Evolutionary conservation across 1,140 invertebrate species (phyloP).

Genomic region (Calycopis cecrops): DNA sequence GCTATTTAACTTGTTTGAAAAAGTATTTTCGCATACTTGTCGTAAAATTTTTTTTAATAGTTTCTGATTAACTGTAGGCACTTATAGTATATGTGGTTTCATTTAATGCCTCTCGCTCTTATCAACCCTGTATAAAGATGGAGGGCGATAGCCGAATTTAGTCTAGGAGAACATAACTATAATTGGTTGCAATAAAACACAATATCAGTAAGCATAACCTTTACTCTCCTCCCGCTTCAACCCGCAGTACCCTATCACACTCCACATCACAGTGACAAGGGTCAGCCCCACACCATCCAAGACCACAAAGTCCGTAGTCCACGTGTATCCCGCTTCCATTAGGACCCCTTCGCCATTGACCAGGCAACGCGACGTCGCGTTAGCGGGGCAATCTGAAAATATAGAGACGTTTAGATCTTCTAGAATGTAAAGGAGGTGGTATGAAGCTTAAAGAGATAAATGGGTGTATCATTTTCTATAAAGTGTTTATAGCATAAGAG

Average conservation of each 20-base stretch:
- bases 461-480: too few species aligned
- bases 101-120: too few species aligned
- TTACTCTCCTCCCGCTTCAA: conserved; percentile 55
- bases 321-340: conserved; percentile 49
- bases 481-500: too few species aligned
- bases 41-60: too few species aligned
- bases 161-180: background rate
- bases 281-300: conserved; percentile 45
- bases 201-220: conserved; percentile 54
- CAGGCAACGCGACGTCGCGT: conserved; percentile 41
- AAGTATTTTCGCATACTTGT: too few species aligned
- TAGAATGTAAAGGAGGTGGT: too few species aligned
- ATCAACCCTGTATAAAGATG: too few species aligned
- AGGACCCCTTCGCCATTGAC: conserved; percentile 48
- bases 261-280: conserved; percentile 42
- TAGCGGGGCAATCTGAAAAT: conserved; percentile 53
- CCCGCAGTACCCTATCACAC: conserved; percentile 46
- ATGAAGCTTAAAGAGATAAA: too few species aligned
- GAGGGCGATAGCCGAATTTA: too few species aligned
- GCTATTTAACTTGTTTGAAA: too few species aligned
- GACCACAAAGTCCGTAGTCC: conserved; percentile 38
- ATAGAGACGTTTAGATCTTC: background rate
- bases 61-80: too few species aligned
- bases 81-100: too few species aligned
- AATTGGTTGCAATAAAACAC: conserved; percentile 22